Conservation (phyloP, 2,797 vertebrate species). For the Falco rusticolus region DNA sequence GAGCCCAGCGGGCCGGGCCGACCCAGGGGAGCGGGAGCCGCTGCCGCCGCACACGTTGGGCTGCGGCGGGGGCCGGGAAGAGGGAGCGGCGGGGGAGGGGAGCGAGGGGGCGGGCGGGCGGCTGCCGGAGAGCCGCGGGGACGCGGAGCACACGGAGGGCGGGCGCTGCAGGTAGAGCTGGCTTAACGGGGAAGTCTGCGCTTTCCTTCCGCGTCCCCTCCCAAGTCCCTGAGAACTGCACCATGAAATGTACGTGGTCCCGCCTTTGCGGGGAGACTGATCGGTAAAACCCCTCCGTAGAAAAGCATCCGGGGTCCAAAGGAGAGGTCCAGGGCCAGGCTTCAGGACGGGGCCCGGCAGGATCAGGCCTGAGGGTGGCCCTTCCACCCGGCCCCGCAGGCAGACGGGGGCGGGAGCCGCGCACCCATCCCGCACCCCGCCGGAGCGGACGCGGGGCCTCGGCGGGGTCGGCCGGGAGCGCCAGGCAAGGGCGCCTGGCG, state of each 20-base stretch:
- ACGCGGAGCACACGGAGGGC: too few relatives aligned
- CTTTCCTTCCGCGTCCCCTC: background rate
- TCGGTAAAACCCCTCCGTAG: background rate
- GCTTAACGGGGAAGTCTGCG: rapidly evolving
- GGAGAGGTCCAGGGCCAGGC: too few relatives aligned
- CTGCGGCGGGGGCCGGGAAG: background rate
- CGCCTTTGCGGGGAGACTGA: background rate
- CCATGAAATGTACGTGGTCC: rapidly evolving
- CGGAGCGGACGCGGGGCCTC: background rate
- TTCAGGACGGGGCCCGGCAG: too few relatives aligned
- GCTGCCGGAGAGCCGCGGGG: too few relatives aligned
- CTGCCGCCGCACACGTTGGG: background rate
- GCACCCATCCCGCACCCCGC: too few relatives aligned
- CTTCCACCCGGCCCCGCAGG: too few relatives aligned
- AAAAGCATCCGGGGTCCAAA: too few relatives aligned
- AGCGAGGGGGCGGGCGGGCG: rapidly evolving
- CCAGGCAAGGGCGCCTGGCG: rapidly evolving
- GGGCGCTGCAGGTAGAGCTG: too few relatives aligned
- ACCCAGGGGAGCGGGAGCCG: background rate
- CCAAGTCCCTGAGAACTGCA: rapidly evolving
- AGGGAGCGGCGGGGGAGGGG: too few relatives aligned
- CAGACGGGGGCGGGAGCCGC: background rate
- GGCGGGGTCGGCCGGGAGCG: rapidly evolving
- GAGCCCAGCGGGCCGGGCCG: background rate
- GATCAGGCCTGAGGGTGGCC: background rate